Conservation (phyloP, 2,888 invertebrate species). For the Acheta domesticus region DNA sequence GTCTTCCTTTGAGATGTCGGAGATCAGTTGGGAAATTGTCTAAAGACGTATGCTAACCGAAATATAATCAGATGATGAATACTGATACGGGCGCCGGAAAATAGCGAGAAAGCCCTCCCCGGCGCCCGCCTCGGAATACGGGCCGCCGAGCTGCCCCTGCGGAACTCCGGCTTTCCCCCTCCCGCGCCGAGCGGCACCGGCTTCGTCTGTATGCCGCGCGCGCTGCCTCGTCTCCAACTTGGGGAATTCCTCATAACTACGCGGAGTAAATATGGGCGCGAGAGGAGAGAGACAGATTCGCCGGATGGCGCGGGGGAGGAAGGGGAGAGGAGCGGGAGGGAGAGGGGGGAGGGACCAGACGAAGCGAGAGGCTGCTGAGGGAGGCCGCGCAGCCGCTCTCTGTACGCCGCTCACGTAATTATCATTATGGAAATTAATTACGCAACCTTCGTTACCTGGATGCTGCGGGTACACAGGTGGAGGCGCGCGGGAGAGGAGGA, state of each 20-base stretch:
- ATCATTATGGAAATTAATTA: constrained; percentile 18
- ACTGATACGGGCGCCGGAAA: constrained; percentile 18
- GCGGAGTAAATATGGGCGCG: background rate
- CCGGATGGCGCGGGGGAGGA: no score
- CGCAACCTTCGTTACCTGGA: constrained; percentile 18
- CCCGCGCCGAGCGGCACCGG: background rate
- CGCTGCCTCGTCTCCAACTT: background rate
- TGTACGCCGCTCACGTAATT: constrained; percentile 1
- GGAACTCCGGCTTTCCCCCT: background rate
- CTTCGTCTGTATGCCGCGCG: background rate
- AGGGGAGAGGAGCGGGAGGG: no score
- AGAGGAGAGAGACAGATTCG: background rate
- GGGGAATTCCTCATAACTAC: constrained; percentile 10
- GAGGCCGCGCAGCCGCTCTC: background rate
- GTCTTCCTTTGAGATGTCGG: background rate
- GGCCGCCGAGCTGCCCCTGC: background rate
- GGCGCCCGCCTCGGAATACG: background rate
- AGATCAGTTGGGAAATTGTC: constrained; percentile 18
- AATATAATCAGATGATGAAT: constrained; percentile 18
- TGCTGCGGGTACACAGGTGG: background rate
- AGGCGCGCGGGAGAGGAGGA: background rate
- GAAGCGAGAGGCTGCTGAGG: no score
- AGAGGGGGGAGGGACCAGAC: no score
- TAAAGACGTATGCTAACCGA: constrained; percentile 18
- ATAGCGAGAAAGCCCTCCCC: background rate